phyloP scores from a whole-genome alignment of 2,888 invertebrate species.

The Phasia obesa region DNA sequence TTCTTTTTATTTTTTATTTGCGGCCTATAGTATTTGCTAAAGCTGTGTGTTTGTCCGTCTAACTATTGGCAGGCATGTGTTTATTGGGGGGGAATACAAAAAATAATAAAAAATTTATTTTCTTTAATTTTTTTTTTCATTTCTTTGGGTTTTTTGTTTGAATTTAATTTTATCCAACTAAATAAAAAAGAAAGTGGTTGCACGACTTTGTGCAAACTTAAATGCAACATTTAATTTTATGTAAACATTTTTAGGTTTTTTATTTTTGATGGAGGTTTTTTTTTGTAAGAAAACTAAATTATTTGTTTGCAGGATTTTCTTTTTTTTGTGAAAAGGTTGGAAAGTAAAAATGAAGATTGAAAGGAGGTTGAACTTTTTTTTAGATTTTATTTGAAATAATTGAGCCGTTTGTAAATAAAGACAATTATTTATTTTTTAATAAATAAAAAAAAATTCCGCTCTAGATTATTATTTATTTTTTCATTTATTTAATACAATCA shows the following conservation, averaged over 20 bases:
- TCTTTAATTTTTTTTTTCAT: slow-evolving; percentile 18
- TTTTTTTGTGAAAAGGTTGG: neutral
- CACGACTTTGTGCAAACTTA: slow-evolving; percentile 51
- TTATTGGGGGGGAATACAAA: slow-evolving; percentile 6
- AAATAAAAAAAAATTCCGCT: neutral
- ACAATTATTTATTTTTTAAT: neutral
- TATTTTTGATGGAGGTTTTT: too few species aligned
- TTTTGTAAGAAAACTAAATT: neutral
- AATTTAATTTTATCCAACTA: slow-evolving; percentile 24
- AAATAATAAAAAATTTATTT: slow-evolving; percentile 34
- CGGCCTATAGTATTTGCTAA: too few species aligned
- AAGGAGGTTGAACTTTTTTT: too few species aligned
- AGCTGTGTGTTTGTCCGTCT: neutral
- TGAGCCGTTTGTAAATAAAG: neutral
- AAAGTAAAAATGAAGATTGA: neutral
- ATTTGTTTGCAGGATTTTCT: neutral
- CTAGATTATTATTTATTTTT: too few species aligned
- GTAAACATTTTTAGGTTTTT: neutral
- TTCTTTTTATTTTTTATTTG: too few species aligned
- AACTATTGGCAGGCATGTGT: slow-evolving; percentile 41
- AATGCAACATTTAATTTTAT: slow-evolving; percentile 41
- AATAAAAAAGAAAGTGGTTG: slow-evolving; percentile 67
- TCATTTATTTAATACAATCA: too few species aligned
- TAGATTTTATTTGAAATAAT: neutral
- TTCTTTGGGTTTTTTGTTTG: slow-evolving; percentile 15